A percentile compares a stretch with the other conserved stretches of the same genome.
phyloP scores from a whole-genome alignment of 2,113 vertebrate species.

The Sciurus niger region DNA sequence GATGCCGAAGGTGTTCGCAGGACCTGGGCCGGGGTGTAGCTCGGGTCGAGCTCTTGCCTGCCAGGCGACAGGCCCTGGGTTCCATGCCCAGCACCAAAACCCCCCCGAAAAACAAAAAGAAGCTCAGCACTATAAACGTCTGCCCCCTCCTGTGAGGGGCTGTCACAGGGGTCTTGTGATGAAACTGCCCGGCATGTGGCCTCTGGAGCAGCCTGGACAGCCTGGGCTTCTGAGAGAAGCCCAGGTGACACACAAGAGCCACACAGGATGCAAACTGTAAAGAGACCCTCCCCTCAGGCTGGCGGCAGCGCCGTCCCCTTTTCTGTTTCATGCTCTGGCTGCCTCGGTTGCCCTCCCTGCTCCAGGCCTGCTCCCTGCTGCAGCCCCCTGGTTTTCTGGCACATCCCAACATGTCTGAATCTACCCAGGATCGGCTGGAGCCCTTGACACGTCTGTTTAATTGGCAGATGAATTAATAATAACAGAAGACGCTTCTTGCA shows the following conservation, averaged over 20 bases:
- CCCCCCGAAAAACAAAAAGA: no score
- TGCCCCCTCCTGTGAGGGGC: no score
- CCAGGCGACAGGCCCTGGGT: no score
- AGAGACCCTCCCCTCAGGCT: not conserved
- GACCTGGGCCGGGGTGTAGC: no score
- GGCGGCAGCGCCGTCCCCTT: accelerated
- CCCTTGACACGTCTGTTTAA: not conserved
- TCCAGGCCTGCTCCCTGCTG: not conserved
- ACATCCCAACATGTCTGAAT: not conserved
- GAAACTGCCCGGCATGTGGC: not conserved
- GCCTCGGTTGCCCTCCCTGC: not conserved
- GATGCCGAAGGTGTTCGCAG: no score
- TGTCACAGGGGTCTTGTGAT: not conserved
- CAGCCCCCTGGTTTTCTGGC: not conserved
- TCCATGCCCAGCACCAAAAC: no score
- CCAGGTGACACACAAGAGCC: not conserved
- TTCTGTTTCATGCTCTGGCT: not conserved
- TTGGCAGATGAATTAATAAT: no score
- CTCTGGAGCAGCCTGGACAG: not conserved
- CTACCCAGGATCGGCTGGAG: not conserved
- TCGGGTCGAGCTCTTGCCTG: no score
- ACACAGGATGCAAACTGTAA: not conserved
- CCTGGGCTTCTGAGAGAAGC: not conserved
- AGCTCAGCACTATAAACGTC: no score
- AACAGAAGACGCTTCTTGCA: not conserved